Evolutionary conservation across 2,888 invertebrate genomes (phyloP), one percentile per base, ranked within the genome.

Genomic region (Slavum lentiscoides): DNA sequence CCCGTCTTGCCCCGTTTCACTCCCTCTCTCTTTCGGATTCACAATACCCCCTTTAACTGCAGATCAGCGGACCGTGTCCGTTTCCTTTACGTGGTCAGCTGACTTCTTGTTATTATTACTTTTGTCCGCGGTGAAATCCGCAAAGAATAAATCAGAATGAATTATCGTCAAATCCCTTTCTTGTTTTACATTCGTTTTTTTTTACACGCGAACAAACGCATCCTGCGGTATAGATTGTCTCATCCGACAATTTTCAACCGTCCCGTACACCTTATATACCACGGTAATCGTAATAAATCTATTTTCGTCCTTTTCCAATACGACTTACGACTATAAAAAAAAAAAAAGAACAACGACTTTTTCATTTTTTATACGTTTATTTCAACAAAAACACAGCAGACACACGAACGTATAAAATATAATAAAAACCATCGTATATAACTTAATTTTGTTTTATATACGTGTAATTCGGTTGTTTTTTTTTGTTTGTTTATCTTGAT

Each of bases 41-140:
- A 7, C n/a, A 53, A 49, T 43, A 67, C 68, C 59, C 61, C 69
- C 61, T 77, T 68, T 77, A 77, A 61, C 76, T 69, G 30, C 49
- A 69, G 69, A 61, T 37, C 77, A 77, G 37, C 77, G 61, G 69
- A 77, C 77, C 62, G 69, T 69, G 67, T 59, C 73, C 76, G 68
- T 76, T 61, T 67, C 68, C 68, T 76, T 76, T 76, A 76, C 76
- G 59, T 76, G 76, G 76, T 76, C 76, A 76, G 58, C 58, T 75
- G 75, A 76, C 76, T 76, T 68, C 68, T 76, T 68, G 30, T 49
- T 76, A 68, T 68, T 68, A 68, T 68, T 68, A 49, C 76, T 76
- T 76, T 59, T 68, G 59, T 76, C 59, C 68, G 30, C 58, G 43
- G 74, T 5, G 15, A 74, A 74, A 66, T 74, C 21, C 66, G 37